Percentiles rank a stretch among this genome's conserved stretches.
Conservation (phyloP, 2,797 vertebrate genomes). For the Cyprinella venusta region DNA sequence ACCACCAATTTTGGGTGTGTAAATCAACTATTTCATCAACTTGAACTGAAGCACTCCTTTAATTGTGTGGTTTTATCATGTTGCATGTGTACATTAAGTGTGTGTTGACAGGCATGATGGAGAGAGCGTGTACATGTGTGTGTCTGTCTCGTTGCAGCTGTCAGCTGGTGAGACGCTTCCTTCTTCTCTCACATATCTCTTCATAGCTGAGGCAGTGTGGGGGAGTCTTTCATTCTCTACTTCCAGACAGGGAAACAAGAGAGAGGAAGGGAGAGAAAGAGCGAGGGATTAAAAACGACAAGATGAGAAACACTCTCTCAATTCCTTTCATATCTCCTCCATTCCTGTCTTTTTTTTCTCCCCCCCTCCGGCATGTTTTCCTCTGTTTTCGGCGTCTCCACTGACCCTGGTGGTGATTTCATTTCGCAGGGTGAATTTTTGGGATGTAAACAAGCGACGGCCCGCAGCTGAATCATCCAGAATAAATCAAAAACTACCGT, state of each 20-base stretch:
- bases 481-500: conserved; percentile 58
- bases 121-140: conserved; percentile 54
- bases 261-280: conserved; percentile 58
- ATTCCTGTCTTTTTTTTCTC: conserved; percentile 55
- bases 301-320: conserved; percentile 60
- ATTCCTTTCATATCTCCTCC: conserved; percentile 59
- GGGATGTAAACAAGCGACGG: conserved; percentile 55
- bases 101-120: conserved; percentile 46
- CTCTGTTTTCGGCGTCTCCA: conserved; percentile 16
- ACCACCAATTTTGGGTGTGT: background rate
- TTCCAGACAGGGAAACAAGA: conserved; percentile 55
- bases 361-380: conserved; percentile 40
- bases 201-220: conserved; percentile 49
- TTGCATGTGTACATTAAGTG: conserved; percentile 50
- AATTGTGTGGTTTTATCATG: conserved; percentile 7
- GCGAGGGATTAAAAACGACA: conserved; percentile 54
- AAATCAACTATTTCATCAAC: background rate
- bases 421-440: conserved; percentile 56
- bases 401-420: conserved; percentile 50
- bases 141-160: conserved; percentile 79
- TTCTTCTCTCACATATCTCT: conserved; percentile 59
- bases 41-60: background rate
- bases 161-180: conserved; percentile 77
- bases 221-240: conserved; percentile 59
- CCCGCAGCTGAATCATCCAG: conserved; percentile 48